These are phyloP conservation scores for Rotaria socialis DNA, from an alignment of 2,888 invertebrate genomes.

Conservation along the genomic window DNA sequence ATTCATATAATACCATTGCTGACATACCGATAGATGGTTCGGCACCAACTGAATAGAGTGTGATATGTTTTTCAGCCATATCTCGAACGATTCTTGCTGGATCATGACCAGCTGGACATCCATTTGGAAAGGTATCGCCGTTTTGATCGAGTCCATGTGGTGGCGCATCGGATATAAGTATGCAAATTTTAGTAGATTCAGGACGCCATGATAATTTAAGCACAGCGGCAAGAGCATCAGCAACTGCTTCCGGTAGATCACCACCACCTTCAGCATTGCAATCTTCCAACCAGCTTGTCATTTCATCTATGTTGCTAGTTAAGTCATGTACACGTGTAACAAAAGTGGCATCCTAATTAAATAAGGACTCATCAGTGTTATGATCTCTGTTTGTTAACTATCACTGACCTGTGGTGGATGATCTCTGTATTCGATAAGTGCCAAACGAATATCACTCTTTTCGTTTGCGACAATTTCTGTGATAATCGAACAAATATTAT, in stretches of 20 bases:
- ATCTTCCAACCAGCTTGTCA: slow-evolving; percentile 52
- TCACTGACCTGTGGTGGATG: slow-evolving; percentile 52
- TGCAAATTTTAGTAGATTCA: slow-evolving; percentile 54
- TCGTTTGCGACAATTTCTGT: slow-evolving; percentile 53
- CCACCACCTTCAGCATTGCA: slow-evolving; percentile 53
- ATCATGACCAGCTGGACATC: slow-evolving; percentile 53
- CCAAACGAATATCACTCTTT: slow-evolving; percentile 53
- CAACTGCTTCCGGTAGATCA: slow-evolving; percentile 54
- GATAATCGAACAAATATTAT: slow-evolving; percentile 53
- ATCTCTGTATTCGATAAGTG: slow-evolving; percentile 55
- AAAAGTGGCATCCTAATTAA: slow-evolving; percentile 49
- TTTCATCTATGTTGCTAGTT: slow-evolving; percentile 51
- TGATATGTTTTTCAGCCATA: slow-evolving; percentile 53
- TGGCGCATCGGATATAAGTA: slow-evolving; percentile 54
- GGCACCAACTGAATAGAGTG: slow-evolving; percentile 54
- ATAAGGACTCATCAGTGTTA: too few relatives aligned
- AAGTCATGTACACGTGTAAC: slow-evolving; percentile 54
- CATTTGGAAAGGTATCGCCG: slow-evolving; percentile 52
- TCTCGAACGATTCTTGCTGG: slow-evolving; percentile 51
- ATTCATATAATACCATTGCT: too few relatives aligned
- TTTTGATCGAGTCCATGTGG: slow-evolving; percentile 52
- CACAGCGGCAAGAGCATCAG: slow-evolving; percentile 53
- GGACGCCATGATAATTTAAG: slow-evolving; percentile 53
- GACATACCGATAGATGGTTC: slow-evolving; percentile 49
- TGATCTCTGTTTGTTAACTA: too few relatives aligned